These are phyloP conservation scores for Drosophila subpulchrella DNA, from an alignment of 1,140 invertebrate species.

Conservation along the genomic window DNA sequence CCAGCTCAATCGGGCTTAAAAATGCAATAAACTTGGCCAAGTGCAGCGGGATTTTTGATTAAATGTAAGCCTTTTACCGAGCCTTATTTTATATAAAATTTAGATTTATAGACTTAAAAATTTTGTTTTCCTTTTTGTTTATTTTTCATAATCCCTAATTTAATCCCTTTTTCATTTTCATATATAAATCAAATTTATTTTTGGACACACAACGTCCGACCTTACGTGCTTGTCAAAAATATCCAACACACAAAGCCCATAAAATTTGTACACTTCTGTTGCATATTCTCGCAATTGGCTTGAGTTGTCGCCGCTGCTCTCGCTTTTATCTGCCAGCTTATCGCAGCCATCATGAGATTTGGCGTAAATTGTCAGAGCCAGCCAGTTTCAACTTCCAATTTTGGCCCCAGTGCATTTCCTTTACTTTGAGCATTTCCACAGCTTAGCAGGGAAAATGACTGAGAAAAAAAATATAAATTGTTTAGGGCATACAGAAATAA, in stretches of 20 bases:
- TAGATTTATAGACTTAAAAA: too few species aligned
- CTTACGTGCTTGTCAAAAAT: slow-evolving; percentile 33
- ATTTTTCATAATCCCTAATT: too few species aligned
- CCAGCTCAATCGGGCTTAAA: neutral
- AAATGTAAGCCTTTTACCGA: too few species aligned
- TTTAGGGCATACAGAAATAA: neutral
- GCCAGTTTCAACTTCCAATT: neutral
- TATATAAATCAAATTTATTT: slow-evolving; percentile 15
- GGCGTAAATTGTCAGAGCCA: slow-evolving; percentile 58
- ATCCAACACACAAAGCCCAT: slow-evolving; percentile 18
- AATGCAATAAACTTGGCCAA: neutral
- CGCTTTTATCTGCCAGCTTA: slow-evolving; percentile 62
- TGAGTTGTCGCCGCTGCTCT: slow-evolving; percentile 34
- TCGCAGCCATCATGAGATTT: slow-evolving; percentile 63
- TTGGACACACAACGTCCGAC: slow-evolving; percentile 14
- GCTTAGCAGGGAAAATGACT: neutral
- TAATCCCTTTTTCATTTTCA: neutral
- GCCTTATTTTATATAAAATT: too few species aligned
- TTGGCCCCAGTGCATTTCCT: slow-evolving; percentile 21
- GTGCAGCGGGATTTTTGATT: too few species aligned
- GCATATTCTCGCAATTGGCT: slow-evolving; percentile 52
- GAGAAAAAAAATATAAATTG: neutral
- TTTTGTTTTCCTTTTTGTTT: too few species aligned
- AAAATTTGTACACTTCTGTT: slow-evolving; percentile 36
- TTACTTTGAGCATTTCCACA: neutral